Evolutionary conservation across 2,888 invertebrate genomes (phyloP).

Genomic region (Leucoptera coffeella): DNA sequence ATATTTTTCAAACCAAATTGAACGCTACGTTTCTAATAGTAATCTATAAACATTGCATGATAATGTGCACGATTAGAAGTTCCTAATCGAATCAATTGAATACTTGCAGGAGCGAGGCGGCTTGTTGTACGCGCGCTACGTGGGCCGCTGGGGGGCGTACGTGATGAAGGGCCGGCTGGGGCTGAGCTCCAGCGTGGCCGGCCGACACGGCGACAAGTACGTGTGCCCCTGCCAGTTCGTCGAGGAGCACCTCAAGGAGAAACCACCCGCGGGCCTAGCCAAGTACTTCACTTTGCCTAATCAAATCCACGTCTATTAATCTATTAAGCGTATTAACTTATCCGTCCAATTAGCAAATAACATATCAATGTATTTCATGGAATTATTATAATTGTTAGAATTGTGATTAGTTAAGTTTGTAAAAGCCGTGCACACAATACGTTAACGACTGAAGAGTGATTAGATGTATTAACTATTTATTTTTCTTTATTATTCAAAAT

Average conservation of each 20-base stretch:
- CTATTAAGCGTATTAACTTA: too few relatives aligned
- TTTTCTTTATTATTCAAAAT: too few relatives aligned
- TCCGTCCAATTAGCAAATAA: slow-evolving; percentile 7
- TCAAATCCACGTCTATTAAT: slow-evolving; percentile 24
- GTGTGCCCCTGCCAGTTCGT: slow-evolving; percentile 86
- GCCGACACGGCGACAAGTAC: slow-evolving; percentile 71
- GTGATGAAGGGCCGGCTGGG: slow-evolving; percentile 66
- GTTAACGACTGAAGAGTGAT: too few relatives aligned
- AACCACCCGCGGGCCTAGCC: slow-evolving; percentile 57
- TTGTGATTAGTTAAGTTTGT: too few relatives aligned
- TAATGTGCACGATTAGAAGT: too few relatives aligned
- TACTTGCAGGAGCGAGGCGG: slow-evolving; percentile 77
- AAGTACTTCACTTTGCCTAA: slow-evolving; percentile 37
- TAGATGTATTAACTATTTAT: too few relatives aligned
- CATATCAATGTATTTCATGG: slow-evolving; percentile 5
- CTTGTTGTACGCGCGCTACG: slow-evolving; percentile 77
- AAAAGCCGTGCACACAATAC: too few relatives aligned
- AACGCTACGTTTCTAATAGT: too few relatives aligned
- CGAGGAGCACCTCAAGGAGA: slow-evolving; percentile 82
- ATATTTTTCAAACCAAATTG: too few relatives aligned
- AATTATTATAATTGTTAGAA: slow-evolving; percentile 1
- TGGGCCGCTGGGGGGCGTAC: slow-evolving; percentile 79
- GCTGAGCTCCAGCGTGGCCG: slow-evolving; percentile 56
- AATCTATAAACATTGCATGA: too few relatives aligned
- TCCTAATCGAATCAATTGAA: too few relatives aligned